Evolutionary conservation across 2,113 vertebrate genomes (phyloP), one percentile per base, ranked within the genome.

Genomic region (Spermophilus dauricus): DNA sequence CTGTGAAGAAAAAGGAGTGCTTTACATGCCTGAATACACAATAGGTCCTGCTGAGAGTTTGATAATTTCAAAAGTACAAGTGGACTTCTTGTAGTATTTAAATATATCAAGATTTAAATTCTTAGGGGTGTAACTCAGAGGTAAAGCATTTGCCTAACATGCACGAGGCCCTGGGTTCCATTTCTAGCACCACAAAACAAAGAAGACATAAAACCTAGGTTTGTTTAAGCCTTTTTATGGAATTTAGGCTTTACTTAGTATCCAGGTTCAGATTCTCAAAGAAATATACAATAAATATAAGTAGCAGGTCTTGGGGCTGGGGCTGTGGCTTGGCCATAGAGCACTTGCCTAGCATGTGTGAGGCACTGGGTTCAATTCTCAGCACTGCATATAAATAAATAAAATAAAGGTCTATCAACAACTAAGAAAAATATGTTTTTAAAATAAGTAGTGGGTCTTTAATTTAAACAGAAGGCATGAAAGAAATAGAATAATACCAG

Each of bases 1-100:
- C 78, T 39, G 34, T 97, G 53, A 97, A 97, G 73, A 83, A 78
- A 97, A 86, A 83, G 51, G 82, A 95, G 88, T 34, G 22, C 45
- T 94, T 96, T 92, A 92, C 7, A 37, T 91, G 61, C 48, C 45
- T 83, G 93, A 89, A 26, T 65, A 48, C 76, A 73, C 22, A 56
- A 51, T 96, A 95, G 82, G 88, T 89, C 34, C 42, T 95, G 73
- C 75, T 92, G 75, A 92, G 83, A 86, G 91, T 80, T 70, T 90
- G 28, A 85, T 53, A 72, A 72, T 70, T 86, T 82, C 24, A 20
- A 24, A 95, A 95, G 45, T 82, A 67, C 83, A 93, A 95, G 51
- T 51, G 93, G 37, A 53, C n/a, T 63, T 95, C 37, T 86, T 85
- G 32, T 72, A 73, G 22, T 83, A 90, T 61, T 94, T 84, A 88